These are phyloP conservation scores for Anguilla obscura DNA, from an alignment of 2,797 vertebrate genomes.

Conservation along the genomic window DNA sequence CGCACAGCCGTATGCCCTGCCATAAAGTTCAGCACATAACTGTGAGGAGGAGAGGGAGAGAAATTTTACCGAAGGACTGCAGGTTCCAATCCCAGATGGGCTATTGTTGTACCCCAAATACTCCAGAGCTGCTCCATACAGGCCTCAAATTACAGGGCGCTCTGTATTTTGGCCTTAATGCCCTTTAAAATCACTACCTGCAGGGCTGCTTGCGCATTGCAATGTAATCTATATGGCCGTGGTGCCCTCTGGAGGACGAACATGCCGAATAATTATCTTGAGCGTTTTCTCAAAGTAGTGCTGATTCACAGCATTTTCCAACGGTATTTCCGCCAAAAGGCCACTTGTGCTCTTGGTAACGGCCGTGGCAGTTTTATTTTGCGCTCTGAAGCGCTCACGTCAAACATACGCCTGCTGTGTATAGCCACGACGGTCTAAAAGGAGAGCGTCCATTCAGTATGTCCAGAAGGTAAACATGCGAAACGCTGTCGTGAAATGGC, in stretches of 20 bases:
- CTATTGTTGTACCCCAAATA: not conserved
- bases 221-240: not conserved
- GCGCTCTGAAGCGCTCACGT: too few relatives aligned
- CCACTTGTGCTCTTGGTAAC: not conserved
- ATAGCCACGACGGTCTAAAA: too few relatives aligned
- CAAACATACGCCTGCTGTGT: too few relatives aligned
- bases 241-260: not conserved
- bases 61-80: not conserved
- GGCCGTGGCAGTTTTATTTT: too few relatives aligned
- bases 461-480: too few relatives aligned
- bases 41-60: not conserved
- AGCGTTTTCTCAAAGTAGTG: not conserved
- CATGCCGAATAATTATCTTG: not conserved
- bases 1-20: not conserved
- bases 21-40: not conserved
- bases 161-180: not conserved
- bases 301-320: not conserved
- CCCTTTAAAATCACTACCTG: not conserved
- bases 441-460: too few relatives aligned
- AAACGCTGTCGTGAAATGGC: too few relatives aligned
- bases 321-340: not conserved
- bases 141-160: not conserved
- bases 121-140: not conserved
- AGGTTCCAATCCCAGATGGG: not conserved
- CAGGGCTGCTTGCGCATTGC: not conserved